phyloP scores from a whole-genome alignment of 2,797 vertebrate genomes.

The Pseudochirops corinnae region DNA sequence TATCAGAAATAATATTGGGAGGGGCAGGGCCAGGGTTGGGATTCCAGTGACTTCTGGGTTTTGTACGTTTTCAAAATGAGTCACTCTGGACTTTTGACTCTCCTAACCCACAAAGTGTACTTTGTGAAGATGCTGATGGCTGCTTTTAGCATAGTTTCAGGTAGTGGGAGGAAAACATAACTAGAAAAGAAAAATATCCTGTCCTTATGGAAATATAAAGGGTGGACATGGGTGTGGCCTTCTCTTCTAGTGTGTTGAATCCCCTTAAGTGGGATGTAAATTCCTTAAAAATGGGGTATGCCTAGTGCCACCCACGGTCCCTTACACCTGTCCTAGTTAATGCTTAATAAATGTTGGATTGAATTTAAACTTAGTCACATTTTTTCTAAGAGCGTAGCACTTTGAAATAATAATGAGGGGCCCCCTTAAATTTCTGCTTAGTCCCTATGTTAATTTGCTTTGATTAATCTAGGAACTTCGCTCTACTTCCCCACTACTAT shows the following conservation, averaged over 20 bases:
- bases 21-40: not conserved
- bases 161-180: not conserved
- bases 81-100: not conserved
- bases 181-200: not conserved
- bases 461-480: not conserved
- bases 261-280: not conserved
- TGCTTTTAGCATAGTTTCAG: not conserved
- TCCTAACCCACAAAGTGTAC: not conserved
- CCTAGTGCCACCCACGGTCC: not conserved
- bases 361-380: not conserved
- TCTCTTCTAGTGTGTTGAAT: not conserved
- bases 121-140: not conserved
- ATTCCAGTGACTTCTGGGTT: not conserved
- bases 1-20: accelerated
- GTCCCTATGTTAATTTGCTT: not conserved
- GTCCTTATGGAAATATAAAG: not conserved
- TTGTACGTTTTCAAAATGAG: not conserved
- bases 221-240: not conserved
- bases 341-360: not conserved
- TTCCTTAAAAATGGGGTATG: not conserved
- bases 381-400: not conserved
- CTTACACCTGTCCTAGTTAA: not conserved
- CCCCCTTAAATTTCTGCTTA: not conserved
- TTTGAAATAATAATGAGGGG: not conserved
- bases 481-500: not conserved